These are phyloP conservation scores for Bovichtus variegatus DNA, from an alignment of 2,797 vertebrate genomes.

Conservation along the genomic window DNA sequence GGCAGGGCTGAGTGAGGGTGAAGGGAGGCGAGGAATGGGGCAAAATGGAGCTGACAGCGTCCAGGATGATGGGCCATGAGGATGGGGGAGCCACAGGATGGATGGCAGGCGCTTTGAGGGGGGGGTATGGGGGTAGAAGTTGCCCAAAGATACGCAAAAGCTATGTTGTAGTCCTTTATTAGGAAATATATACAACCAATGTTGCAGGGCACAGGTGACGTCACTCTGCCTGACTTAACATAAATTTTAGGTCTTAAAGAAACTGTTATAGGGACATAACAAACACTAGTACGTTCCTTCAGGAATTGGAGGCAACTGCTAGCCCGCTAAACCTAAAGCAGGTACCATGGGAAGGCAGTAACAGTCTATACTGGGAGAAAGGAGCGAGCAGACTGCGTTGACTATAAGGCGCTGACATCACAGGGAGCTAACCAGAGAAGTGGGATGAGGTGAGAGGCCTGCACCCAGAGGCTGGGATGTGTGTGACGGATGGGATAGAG, in stretches of 20 bases:
- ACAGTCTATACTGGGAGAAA: background rate
- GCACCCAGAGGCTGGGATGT: conserved; percentile 51
- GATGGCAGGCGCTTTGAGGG: conserved; percentile 28
- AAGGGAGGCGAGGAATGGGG: conserved; percentile 45
- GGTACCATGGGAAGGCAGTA: background rate
- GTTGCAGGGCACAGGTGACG: background rate
- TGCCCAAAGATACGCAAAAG: conserved; percentile 8
- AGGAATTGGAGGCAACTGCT: background rate
- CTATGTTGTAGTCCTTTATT: background rate
- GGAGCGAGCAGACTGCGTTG: background rate
- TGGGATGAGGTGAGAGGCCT: conserved; percentile 58
- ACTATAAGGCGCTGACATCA: conserved; percentile 44
- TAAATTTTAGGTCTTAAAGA: background rate
- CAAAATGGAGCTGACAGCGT: conserved; percentile 46
- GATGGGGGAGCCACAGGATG: conserved; percentile 26
- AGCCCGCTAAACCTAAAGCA: background rate
- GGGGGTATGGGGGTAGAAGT: background rate
- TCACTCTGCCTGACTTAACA: background rate
- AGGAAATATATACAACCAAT: background rate
- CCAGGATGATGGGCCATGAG: conserved; percentile 46
- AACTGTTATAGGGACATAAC: background rate
- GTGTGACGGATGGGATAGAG: conserved; percentile 56
- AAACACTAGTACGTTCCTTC: background rate
- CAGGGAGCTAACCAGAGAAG: conserved; percentile 36
- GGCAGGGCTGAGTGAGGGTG: conserved; percentile 45